A percentile compares a stretch with the other conserved stretches of the same genome.
phyloP scores from a whole-genome alignment of 2,797 vertebrate species.

The Xerus rutilus region DNA sequence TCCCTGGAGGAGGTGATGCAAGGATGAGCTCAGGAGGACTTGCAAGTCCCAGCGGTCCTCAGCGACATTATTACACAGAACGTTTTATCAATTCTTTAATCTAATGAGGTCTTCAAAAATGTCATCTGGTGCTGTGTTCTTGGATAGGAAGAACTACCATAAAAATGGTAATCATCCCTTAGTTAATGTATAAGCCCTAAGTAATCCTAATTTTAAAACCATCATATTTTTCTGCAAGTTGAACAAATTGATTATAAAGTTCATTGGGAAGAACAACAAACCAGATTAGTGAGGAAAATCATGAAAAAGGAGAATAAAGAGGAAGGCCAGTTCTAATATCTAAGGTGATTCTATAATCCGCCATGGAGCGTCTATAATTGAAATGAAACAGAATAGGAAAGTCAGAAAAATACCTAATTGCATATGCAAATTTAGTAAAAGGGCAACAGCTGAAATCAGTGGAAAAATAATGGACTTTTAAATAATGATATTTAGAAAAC shows the following conservation, averaged over 20 bases:
- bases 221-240: not conserved
- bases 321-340: not conserved
- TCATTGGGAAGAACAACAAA: constrained; percentile 26
- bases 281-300: not conserved
- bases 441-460: constrained; percentile 6
- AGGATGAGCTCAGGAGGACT: not conserved
- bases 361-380: not conserved
- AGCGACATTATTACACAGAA: not conserved
- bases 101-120: not conserved
- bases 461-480: constrained; percentile 17
- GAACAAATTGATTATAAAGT: constrained; percentile 44
- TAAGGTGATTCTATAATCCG: not conserved
- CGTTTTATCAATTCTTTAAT: not conserved
- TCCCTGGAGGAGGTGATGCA: not conserved
- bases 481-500: constrained; percentile 27
- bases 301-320: not conserved
- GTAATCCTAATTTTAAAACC: constrained; percentile 17
- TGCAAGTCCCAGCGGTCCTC: not conserved
- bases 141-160: not conserved
- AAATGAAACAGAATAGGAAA: constrained; percentile 32
- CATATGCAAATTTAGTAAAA: constrained; percentile 14
- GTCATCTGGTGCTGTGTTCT: not conserved
- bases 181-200: constrained; percentile 31
- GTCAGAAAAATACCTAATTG: not conserved
- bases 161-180: not conserved